Evolutionary conservation across 2,797 vertebrate genomes (phyloP), one percentile per base, ranked within the genome.

Genomic region (Cuniculus paca): DNA sequence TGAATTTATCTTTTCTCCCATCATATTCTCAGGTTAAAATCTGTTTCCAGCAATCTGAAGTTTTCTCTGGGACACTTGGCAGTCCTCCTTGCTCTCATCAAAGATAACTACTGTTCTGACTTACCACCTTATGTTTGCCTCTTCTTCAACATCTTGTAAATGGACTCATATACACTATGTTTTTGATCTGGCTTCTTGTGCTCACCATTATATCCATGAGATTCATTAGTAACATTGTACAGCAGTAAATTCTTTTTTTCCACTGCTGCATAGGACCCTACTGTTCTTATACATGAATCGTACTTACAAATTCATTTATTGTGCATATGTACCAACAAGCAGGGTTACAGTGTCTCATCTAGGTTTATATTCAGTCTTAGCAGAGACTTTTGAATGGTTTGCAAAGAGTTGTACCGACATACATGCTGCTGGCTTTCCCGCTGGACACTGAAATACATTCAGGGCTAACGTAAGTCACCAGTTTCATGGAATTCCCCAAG

Each of bases 271-370:
- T 34, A 48, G 31, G 61, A 34, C 58, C 39, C 60, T 39, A 58
- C 34, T 72, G 50, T 77, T 70, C 24, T 61, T 83, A 14, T 24
- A 28, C 31, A 86, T 61, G 39, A 17, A 39, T 75, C 77, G 50
- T 75, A 54, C 42, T 88, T 79, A 39, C 42, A n/a, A 89, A 61
- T 68, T 92, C 34, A 74, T 65, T 90, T 92, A n/a, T 74, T 56
- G 42, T 87, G 12, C 31, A 12, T 61, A 34, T 74, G 28, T 56
- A 54, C 12, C 14, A 90, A 65, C 5, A 36, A 84, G 3, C 36
- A 50, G 39, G 48, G 10, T 90, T 72, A 39, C 65, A 90, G 2
- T 80, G 19, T 72, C 58, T 63, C 20, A 2, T 93, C 42, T 84
- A 63, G n/a, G 48, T 60, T 85, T 92, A 56, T 75, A 84, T 60